Conservation (phyloP, 2,113 vertebrate species). For the Brienomyrus brachyistius region DNA sequence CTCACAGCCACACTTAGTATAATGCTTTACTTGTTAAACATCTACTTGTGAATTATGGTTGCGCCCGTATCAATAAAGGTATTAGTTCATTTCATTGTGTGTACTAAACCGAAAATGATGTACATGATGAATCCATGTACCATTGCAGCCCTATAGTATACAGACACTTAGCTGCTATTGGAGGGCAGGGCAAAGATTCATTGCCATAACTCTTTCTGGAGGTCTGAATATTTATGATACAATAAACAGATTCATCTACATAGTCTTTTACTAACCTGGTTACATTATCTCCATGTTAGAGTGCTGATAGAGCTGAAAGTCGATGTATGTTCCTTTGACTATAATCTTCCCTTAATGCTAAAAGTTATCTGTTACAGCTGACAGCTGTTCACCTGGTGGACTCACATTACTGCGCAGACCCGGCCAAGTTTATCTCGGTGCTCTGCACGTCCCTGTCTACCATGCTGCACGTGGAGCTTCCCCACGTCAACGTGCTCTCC, state of each 20-base stretch:
- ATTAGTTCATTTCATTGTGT: background rate
- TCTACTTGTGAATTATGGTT: background rate
- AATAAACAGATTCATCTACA: background rate
- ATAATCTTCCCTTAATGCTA: background rate
- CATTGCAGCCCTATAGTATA: background rate
- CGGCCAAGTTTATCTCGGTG: slow-evolving; percentile 94
- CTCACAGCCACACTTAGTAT: background rate
- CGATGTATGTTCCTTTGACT: background rate
- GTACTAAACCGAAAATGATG: background rate
- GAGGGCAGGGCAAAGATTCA: background rate
- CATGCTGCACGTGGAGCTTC: slow-evolving; percentile 93
- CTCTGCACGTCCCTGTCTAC: slow-evolving; percentile 89
- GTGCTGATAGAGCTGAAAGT: background rate
- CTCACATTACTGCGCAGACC: slow-evolving; percentile 94
- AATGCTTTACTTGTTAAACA: background rate
- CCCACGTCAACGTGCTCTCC: slow-evolving; percentile 91
- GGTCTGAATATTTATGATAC: background rate
- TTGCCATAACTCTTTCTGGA: background rate
- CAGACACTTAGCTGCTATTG: background rate
- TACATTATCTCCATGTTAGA: background rate
- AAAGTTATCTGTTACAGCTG: slow-evolving; percentile 57
- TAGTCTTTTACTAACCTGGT: background rate
- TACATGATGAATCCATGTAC: background rate
- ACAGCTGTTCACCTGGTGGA: slow-evolving; percentile 91
- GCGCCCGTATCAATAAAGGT: background rate